Conservation (phyloP, 2,888 invertebrate species). For the Agrenia bidenticulata region DNA sequence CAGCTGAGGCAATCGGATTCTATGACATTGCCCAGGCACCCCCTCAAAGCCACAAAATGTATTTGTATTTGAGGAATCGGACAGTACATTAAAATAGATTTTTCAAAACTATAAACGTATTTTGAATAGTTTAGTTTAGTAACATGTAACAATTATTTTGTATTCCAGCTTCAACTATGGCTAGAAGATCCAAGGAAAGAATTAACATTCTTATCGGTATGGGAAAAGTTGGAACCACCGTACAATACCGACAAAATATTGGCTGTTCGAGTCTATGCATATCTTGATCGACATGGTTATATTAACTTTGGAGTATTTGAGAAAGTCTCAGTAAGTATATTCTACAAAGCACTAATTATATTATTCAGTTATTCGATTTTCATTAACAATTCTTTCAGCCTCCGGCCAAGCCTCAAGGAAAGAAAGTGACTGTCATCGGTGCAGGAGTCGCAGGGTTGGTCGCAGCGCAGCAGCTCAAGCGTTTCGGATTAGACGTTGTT, state of each 20-base stretch:
- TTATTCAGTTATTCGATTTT: too few species aligned
- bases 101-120: neutral
- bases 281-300: slow-evolving; percentile 91
- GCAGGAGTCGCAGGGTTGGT: slow-evolving; percentile 91
- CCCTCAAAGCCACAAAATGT: slow-evolving; percentile 79
- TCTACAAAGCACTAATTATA: too few species aligned
- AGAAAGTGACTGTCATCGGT: slow-evolving; percentile 67
- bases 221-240: slow-evolving; percentile 79
- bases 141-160: slow-evolving; percentile 18
- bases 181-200: slow-evolving; percentile 92
- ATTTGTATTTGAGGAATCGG: slow-evolving; percentile 86
- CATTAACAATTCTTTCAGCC: slow-evolving; percentile 54
- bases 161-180: slow-evolving; percentile 81
- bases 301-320: slow-evolving; percentile 98
- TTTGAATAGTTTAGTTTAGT: neutral
- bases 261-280: slow-evolving; percentile 81
- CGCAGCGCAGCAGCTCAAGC: slow-evolving; percentile 90
- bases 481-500: slow-evolving; percentile 94
- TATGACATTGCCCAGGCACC: slow-evolving; percentile 84
- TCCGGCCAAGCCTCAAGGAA: slow-evolving; percentile 56
- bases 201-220: slow-evolving; percentile 75
- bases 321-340: slow-evolving; percentile 72
- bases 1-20: slow-evolving; percentile 89
- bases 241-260: slow-evolving; percentile 88
- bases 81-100: slow-evolving; percentile 61